Evolutionary conservation across 2,888 invertebrate genomes (phyloP), one percentile per base, ranked within the genome.

Genomic region (Xylota sylvarum): DNA sequence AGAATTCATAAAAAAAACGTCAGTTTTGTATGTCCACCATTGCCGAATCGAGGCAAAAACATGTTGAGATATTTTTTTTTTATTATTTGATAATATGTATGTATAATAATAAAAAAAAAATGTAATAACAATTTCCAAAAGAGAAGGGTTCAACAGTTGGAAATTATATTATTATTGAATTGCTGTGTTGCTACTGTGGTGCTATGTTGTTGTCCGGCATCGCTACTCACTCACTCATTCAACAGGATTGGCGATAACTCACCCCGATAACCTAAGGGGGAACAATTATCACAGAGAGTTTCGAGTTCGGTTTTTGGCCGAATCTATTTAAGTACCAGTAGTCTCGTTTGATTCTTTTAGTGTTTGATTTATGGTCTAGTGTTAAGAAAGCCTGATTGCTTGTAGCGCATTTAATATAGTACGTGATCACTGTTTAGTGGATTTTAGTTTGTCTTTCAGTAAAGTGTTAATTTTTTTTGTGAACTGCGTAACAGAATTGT

Each of bases 301-400:
- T 77, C 60, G 55, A 55, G 52, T 62, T 77, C 30, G 55, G 40
- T 37, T 86, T 73, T 50, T 46, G 27, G 58, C 52, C 30, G 48
- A 73, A 55, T 86, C 82, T 86, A 86, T 82, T 86, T 86, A 86
- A 86, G 78, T 73, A 48, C 23, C 48, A 73, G 82, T 46, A 17
- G 64, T 67, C 50, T 40, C 35, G 65, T 64, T 69, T 64, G 46
- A 78, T 81, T 77, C 77, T 73, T 73, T 82, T 86, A 86, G 86
- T 86, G 56, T 73, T 82, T 82, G 69, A 81, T 85, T 69, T 64
- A 78, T 58, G 43, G 81, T 86, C 77, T 55, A 46, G 80, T 48
- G 73, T 55, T 74, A 35, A 74, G 37, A 23, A 46, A 17, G 56
- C 56, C 27, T 17, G 48, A 23, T 55, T 60, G 14, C 32, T 43